Conservation (phyloP, 2,888 invertebrate species). For the Tachina lurida region DNA sequence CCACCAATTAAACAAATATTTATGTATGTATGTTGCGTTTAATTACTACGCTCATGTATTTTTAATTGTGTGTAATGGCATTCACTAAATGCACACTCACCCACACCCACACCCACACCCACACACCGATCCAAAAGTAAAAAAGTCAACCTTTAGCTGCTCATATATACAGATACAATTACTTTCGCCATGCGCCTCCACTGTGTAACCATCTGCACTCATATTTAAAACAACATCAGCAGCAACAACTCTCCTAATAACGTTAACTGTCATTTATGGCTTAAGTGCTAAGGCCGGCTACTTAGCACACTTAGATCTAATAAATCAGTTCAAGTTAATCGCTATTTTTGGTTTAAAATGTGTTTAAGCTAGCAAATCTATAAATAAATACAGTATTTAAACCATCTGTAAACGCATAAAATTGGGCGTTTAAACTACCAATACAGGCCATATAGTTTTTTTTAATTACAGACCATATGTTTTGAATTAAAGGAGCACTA, state of each 20-base stretch:
- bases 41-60: constrained; percentile 30
- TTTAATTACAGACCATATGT: no score
- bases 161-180: background rate
- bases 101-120: background rate
- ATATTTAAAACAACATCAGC: constrained; percentile 6
- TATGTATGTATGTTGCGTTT: background rate
- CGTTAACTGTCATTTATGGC: constrained; percentile 7
- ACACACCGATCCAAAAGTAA: background rate
- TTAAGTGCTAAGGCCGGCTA: background rate
- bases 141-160: background rate
- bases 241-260: constrained; percentile 4
- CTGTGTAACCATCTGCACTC: background rate
- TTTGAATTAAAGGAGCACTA: no score
- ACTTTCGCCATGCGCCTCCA: background rate
- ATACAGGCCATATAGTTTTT: no score
- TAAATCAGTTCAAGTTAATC: no score
- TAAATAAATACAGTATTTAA: no score
- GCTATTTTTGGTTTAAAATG: no score
- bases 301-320: constrained; percentile 3
- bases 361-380: no score
- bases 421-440: no score
- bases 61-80: constrained; percentile 54
- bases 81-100: background rate
- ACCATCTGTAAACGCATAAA: no score
- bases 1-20: constrained; percentile 20